Evolutionary conservation across 2,888 invertebrate species (phyloP).

Genomic region (Agriopis aurantiaria): DNA sequence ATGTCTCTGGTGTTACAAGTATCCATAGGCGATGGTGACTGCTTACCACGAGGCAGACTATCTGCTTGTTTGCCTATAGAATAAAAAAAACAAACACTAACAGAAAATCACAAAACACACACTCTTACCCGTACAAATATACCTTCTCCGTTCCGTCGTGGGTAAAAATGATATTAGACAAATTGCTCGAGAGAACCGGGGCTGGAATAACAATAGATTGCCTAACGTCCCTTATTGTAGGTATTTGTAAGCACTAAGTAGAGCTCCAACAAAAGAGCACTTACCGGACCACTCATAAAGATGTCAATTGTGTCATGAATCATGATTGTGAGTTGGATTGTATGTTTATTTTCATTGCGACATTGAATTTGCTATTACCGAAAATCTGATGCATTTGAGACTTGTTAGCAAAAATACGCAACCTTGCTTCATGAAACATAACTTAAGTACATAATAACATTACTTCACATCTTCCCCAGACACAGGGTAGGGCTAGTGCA

Average conservation of each 20-base stretch:
- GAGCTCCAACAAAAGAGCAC: conserved; percentile 31
- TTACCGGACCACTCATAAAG: conserved; percentile 28
- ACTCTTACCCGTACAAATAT: too few species aligned
- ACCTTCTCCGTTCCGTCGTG: too few species aligned
- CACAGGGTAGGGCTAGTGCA: too few species aligned
- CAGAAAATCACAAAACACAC: too few species aligned
- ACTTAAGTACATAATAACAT: too few species aligned
- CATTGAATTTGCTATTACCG: not conserved
- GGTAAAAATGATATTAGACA: not conserved
- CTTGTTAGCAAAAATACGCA: not conserved
- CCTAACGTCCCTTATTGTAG: conserved; percentile 19
- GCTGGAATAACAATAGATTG: conserved; percentile 19
- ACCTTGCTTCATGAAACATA: too few species aligned
- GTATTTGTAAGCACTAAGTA: conserved; percentile 24
- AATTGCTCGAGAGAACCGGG: conserved; percentile 2
- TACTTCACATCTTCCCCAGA: too few species aligned
- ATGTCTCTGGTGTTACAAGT: too few species aligned
- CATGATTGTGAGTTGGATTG: conserved; percentile 21
- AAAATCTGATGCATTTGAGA: not conserved
- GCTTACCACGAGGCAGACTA: too few species aligned
- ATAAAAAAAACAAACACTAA: too few species aligned
- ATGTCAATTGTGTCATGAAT: conserved; percentile 30
- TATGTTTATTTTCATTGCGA: conserved; percentile 13
- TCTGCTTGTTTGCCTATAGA: too few species aligned
- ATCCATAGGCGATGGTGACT: too few species aligned